Base-by-base conservation (phyloP, 2,888 invertebrate species). In the Lithophane ornitopus region DNA sequence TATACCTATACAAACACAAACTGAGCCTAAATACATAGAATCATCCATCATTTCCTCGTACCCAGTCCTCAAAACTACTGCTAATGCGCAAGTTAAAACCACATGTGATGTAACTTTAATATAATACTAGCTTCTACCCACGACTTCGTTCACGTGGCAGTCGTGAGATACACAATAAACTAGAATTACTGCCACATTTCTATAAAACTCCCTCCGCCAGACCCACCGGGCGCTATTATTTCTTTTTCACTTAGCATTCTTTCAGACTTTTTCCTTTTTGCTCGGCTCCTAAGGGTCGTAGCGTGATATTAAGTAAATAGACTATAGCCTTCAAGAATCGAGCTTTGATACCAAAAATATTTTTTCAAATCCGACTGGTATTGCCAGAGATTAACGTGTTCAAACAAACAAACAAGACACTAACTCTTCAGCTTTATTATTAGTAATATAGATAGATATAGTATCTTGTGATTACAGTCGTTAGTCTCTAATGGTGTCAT, bases 101-200 rank as follows among this genome's bases (percentile, higher is more conserved):
- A 74, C 80, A 85, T 76, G 81, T 59, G 67, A 82, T 76, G 49
- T 74, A 77, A 81, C 66, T 76, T 78, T 77, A 73, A 34, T 34
- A 26, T 56, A 54, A 7, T 1, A 19, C 28, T 28, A 12, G 19
- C 3, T 44, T 63, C 3, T 44, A 3, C 26, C 63, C 12, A 3
- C 12, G 63, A 63, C 3, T 44, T 63, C 12, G 7, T 44, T 44
- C 19, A 11, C 34, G 6, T 44, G 26, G 41, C 44, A 19, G 7
- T 46, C 46, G 46, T 46, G 19, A 46, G 19, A 46, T 16, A 46
- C 63, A 3, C 3, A 54, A 54, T n/a, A 49, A 19, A 49, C 19
- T 49, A 19, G 7, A 49, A 19, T 49, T 2, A 49, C 0, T 19
- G 19, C 49, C 8, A 49, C 8, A 49, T 46, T 49, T 49, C 8